A percentile compares a stretch with the other conserved stretches of the same genome.
Evolutionary conservation across 2,888 invertebrate genomes (phyloP).

Genomic region (Mesorhabditis spiculigera): DNA sequence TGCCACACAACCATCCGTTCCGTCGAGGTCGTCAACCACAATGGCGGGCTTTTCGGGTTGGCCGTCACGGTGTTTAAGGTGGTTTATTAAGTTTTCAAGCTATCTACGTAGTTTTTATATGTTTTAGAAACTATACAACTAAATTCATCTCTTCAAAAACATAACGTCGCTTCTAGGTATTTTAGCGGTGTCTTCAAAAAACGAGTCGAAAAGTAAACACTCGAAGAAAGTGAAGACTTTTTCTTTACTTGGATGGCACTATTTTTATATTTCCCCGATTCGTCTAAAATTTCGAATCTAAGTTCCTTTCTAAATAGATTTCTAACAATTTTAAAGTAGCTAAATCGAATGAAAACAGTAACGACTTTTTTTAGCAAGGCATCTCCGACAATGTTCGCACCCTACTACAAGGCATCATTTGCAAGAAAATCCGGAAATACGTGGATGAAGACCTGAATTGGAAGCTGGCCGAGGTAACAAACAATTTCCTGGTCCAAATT

Average conservation of each 20-base stretch:
- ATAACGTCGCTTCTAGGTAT: background rate
- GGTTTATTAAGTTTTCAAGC: background rate
- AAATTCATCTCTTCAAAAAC: background rate
- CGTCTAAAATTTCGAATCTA: background rate
- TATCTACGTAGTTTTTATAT: background rate
- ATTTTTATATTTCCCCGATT: no score
- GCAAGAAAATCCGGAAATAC: conserved; percentile 40
- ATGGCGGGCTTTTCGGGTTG: conserved; percentile 45
- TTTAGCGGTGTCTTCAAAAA: background rate
- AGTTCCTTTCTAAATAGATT: background rate
- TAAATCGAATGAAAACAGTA: background rate
- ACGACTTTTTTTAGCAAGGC: conserved; percentile 29
- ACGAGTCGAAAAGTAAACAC: background rate
- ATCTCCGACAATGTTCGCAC: conserved; percentile 44
- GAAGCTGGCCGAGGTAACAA: conserved; percentile 34
- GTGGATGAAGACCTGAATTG: conserved; percentile 45
- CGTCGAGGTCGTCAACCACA: conserved; percentile 42
- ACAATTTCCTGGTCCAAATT: background rate
- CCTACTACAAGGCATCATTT: conserved; percentile 37
- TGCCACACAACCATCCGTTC: conserved; percentile 32
- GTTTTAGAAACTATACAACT: background rate
- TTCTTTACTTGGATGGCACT: no score
- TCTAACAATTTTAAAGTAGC: background rate
- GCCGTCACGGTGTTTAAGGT: conserved; percentile 46
- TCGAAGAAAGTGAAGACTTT: no score